Evolutionary conservation across 2,113 vertebrate species (phyloP), one percentile per base, ranked within the genome.

Genomic region (Macaca nemestrina): DNA sequence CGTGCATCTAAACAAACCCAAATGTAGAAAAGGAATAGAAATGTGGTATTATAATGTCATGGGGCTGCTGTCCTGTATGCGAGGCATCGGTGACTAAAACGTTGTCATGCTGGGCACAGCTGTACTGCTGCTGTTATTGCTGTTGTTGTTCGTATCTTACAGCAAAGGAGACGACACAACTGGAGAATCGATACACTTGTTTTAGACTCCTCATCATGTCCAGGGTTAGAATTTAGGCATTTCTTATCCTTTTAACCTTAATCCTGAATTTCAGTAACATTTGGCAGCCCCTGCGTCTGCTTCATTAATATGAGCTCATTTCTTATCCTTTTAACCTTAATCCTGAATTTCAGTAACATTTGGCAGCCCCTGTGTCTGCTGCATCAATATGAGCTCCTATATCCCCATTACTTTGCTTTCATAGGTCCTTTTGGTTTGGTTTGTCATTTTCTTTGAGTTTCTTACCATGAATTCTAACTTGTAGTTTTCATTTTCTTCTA

Each of bases 381-480:
- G 55, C 72, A 89, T 82, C 55, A 64, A 32, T 32, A 48, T 43
- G 43, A 88, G 23, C 35, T 80, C 22, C 16, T 50, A 57, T 50
- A 57, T 45, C 57, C 70, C 94, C 89, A 68, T 52, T 30, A 23
- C 52, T 50, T 83, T 61, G 25, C 61, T 38, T 75, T 57, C 30
- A 50, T 79, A 48, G 17, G 9, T 88, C 59, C 43, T 91, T 87
- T 68, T 2, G n/a, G 35, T 27, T 88, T 92, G 35, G 72, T 78
- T 87, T 9, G 14, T 94, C 93, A 4, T 68, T 67, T 48, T 57
- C 5, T 30, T 67, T 55, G 30, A 45, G 30, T 68, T 52, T 81
- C 76, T 92, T 85, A 70, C 61, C 20, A 61, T 92, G n/a, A 90
- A 59, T 64, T 94, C 43, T 88, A 90, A 95, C 18, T 32, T 72